Conservation (phyloP, 2,888 invertebrate species). For the Villa cingulata region DNA sequence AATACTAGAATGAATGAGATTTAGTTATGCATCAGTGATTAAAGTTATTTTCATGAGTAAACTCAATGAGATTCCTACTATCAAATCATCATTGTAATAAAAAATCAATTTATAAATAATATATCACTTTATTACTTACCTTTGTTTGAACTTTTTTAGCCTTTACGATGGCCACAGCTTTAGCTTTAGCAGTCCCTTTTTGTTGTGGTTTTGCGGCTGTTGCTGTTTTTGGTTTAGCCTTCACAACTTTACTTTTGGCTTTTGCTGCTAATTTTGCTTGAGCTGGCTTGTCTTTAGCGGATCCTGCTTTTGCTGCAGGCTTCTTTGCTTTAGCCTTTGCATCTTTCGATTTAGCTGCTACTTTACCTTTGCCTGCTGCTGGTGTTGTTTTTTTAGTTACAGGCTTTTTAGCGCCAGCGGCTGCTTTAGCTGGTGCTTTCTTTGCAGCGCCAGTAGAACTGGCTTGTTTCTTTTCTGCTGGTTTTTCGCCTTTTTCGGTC, state of each 20-base stretch:
- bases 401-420: constrained; percentile 20
- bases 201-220: constrained; percentile 24
- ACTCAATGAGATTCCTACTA: constrained; percentile 47
- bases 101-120: neutral
- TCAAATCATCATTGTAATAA: constrained; percentile 34
- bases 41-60: constrained; percentile 14
- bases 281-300: constrained; percentile 25
- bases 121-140: constrained; percentile 38
- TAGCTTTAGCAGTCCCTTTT: constrained; percentile 43
- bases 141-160: constrained; percentile 78
- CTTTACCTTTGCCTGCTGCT: constrained; percentile 25
- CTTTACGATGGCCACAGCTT: constrained; percentile 48
- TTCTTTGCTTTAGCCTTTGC: constrained; percentile 30
- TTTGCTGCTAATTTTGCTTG: constrained; percentile 36
- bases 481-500: constrained; percentile 3
- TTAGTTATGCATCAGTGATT: too few relatives aligned
- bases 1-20: too few relatives aligned
- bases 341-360: constrained; percentile 30
- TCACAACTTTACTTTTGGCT: constrained; percentile 38
- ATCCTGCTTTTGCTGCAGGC: constrained; percentile 15
- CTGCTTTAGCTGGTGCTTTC: constrained; percentile 20
- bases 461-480: constrained; percentile 30
- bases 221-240: constrained; percentile 25
- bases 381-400: constrained; percentile 25
- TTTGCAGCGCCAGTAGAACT: constrained; percentile 20